Evolutionary conservation across 1,140 invertebrate genomes (phyloP), one percentile per base, ranked within the genome.

Genomic region (Trichoplusia ni): DNA sequence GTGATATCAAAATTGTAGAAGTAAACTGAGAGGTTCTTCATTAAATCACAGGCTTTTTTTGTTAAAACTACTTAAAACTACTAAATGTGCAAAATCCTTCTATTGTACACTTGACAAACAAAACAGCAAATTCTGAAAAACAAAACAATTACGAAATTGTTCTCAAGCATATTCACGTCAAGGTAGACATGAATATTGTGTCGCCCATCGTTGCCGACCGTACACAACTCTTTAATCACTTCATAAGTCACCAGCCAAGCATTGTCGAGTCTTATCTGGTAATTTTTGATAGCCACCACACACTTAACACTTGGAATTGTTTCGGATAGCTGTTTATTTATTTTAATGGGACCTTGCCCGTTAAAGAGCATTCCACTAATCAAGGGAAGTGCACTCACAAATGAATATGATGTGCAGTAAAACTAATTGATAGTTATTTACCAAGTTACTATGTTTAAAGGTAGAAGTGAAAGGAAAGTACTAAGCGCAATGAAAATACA

Each of bases 251-350:
- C 83, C 65, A 47, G 69, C 56, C 71, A 60, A 72, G 74, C 78
- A 82, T 90, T 89, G 86, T 89, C 74, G 69, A 49, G 35, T 60
- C 58, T 86, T 90, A 89, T 90, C 87, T 80, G 60, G 82, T 88
- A 90, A 89, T 90, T 89, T 90, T 89, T 90, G 87, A 90, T 90
- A 89, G 82, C 69, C 81, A 78, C 79, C 73, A 86, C 82, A 83
- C 85, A 90, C 84, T 90, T 90, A 89, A 87, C 88, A 84, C 87
- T 85, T 81, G 74, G 78, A 85, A 90, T 89, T 81, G 87, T 84
- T 89, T 80, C 70, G 64, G 75, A 87, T 88, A 73, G 82, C 76
- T 78, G 74, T 85, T 86, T 86, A 86, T 88, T 90, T 90, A 90
- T 87, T 89, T 84, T 89, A 86, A 89, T 88, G 84, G 87, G 72